Evolutionary conservation across 2,113 vertebrate genomes (phyloP).

Genomic region (Sceloporus tristichus): DNA sequence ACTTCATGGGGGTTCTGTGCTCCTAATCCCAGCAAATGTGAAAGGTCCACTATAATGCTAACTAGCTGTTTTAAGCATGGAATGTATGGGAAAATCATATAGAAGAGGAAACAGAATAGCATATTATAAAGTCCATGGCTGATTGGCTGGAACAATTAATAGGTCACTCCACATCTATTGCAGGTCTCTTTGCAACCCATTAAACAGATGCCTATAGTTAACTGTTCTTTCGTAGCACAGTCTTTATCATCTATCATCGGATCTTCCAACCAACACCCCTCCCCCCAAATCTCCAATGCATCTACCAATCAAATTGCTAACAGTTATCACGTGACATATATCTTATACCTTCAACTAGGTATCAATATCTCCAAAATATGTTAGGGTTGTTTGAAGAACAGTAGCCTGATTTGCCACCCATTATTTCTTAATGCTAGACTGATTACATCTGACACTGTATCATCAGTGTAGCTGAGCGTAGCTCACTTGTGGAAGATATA

Average conservation of each 20-base stretch:
- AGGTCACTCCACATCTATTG: too few relatives aligned
- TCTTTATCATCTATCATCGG: not conserved
- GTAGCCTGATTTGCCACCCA: not conserved
- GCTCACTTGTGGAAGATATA: not conserved
- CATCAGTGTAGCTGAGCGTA: not conserved
- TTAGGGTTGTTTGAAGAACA: not conserved
- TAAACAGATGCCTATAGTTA: too few relatives aligned
- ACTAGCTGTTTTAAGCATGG: too few relatives aligned
- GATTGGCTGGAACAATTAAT: too few relatives aligned
- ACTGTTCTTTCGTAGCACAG: not conserved
- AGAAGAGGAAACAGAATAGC: too few relatives aligned
- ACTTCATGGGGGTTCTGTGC: too few relatives aligned
- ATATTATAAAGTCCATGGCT: too few relatives aligned
- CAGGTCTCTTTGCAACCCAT: too few relatives aligned
- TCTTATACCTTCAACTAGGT: not conserved
- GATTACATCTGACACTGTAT: not conserved
- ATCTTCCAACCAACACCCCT: not conserved
- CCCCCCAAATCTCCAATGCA: not conserved
- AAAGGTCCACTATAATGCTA: too few relatives aligned
- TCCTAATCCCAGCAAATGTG: too few relatives aligned
- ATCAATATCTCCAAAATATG: not conserved
- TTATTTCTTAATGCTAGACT: not conserved
- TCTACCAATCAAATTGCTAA: not conserved
- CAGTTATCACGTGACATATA: not conserved
- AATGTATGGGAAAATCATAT: too few relatives aligned